A percentile compares a stretch with the other conserved stretches of the same genome.
These are phyloP conservation scores for Bostrychus sinensis DNA, from an alignment of 2,113 vertebrate species.

Conservation along the genomic window DNA sequence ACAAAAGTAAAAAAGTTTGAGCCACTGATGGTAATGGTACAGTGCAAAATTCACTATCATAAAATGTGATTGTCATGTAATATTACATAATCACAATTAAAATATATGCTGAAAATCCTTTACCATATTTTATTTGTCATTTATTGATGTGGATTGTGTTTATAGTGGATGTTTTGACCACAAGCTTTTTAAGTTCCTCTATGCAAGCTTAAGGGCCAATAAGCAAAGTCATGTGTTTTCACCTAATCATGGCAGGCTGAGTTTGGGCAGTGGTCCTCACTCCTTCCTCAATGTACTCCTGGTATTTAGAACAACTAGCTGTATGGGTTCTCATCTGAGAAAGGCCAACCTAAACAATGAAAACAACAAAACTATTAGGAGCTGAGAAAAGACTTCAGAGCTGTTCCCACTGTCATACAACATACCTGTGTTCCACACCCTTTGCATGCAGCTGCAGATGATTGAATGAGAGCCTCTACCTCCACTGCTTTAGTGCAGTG, in stretches of 20 bases:
- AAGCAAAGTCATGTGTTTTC: constrained; percentile 3
- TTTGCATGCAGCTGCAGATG: constrained; percentile 86
- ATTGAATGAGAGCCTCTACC: constrained; percentile 87
- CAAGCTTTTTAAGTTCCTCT: neutral
- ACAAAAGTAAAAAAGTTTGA: neutral
- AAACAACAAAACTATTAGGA: constrained; percentile 1
- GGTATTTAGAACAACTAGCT: constrained; percentile 90
- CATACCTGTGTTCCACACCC: constrained; percentile 90
- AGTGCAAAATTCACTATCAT: no score
- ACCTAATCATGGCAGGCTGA: constrained; percentile 86
- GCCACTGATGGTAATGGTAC: no score
- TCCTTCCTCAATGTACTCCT: constrained; percentile 93
- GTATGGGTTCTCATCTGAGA: constrained; percentile 92
- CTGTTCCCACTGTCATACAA: neutral
- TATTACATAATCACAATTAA: no score
- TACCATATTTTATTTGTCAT: no score
- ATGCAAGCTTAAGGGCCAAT: neutral
- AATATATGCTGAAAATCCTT: no score
- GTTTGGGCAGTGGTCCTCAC: constrained; percentile 90
- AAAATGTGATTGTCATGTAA: no score
- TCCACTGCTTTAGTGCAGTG: constrained; percentile 83
- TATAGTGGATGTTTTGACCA: no score
- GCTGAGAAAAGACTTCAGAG: neutral
- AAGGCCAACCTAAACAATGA: constrained; percentile 81
- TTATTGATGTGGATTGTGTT: no score